Evolutionary conservation across 1,140 invertebrate genomes (phyloP), one percentile per base, ranked within the genome.

Genomic region (Dinothrombium tinctorium): DNA sequence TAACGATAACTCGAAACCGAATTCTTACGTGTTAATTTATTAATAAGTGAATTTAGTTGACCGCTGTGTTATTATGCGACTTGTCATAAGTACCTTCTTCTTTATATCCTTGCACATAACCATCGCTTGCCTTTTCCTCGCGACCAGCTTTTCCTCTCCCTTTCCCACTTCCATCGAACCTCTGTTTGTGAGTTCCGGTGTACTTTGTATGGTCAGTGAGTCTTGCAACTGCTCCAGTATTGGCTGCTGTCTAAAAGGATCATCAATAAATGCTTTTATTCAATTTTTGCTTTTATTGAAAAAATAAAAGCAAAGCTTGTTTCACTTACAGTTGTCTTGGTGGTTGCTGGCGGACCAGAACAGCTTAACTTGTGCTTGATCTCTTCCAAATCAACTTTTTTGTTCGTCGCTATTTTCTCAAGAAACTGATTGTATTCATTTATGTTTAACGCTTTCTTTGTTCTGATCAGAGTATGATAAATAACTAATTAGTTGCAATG

Each of bases 171-270:
- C 76, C 71, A 56, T 84, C 80, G 53, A 84, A 89, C 23, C 83
- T 67, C 48, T 83, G 74, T 53, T 78, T 84, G 56, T 84, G 79
- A 1, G 79, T 81, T 6, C 82, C 83, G 0, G 82, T 87, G 59
- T 84, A 90, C 55, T 81, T 84, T 42, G 69, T 74, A 4, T 77
- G 71, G 53, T 87, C 81, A 7, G 87, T 94, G 46, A 96, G 54
- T 40, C 83, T 66, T 42, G 82, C 77, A 2, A 89, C 76, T 4
- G 80, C 69, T 17, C 42, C 49, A 11, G 47, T 48, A 36, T 50
- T 52, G 4, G 45, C 41, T 15, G 42, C 37, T 12, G 42, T 28
- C 37, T 46, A 38, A 9, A 33, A 12, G 17, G 4, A 21, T 17
- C 17, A 42, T 37, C 3, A 28, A 36, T 28, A 12, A n/a, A 32